Base-by-base conservation (phyloP, 2,113 vertebrate genomes). In the Odocoileus hemionus region DNA sequence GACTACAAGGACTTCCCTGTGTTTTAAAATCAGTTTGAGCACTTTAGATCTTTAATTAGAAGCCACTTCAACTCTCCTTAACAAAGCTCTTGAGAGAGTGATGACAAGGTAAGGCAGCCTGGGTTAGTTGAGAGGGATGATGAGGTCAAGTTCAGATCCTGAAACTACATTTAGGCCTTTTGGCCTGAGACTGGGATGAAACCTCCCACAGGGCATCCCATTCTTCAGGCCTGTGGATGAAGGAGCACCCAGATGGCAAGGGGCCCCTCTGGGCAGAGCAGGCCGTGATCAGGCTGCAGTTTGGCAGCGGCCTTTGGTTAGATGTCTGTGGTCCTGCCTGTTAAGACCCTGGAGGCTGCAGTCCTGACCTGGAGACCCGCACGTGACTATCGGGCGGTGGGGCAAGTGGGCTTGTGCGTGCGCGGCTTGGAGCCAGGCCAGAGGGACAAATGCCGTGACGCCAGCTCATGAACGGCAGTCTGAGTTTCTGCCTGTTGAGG, bases 171-270 rank as follows among this genome's bases (percentile, higher is more conserved):
- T 26, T 11, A n/a, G 76, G 70, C 30, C 15, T 52, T 45, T 14
- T 26, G 80, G 39, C 47, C 85, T 28, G 21, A 57, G 43, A 57
- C 17, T 1, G 16, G n/a, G 64, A 28, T 11, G 30, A 33, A 21
- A 4, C 15, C 9, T 58, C 6, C 2, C 15, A 7, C 0, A 0
- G 12, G 25, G 60, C 2, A 4, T 13, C n/a, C 58, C 14, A 13
- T 23, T 28, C 79, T 64, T 55, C 6, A 78, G 36, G 47, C 19
- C 11, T n/a, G 9, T 4, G 3, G 3, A 36, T 60, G 19, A 11
- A 5, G 13, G n/a, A 4, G 5, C 15, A 2, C 67, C 57, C 78
- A 7, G 47, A 39, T 12, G 8, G 57, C 52, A 91, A 61, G n/a
- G 17, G 6, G 10, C 54, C 45, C 36, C 30, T n/a, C 6, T 45